phyloP scores from a whole-genome alignment of 2,888 invertebrate genomes.

The Drosophila melanosoma region DNA sequence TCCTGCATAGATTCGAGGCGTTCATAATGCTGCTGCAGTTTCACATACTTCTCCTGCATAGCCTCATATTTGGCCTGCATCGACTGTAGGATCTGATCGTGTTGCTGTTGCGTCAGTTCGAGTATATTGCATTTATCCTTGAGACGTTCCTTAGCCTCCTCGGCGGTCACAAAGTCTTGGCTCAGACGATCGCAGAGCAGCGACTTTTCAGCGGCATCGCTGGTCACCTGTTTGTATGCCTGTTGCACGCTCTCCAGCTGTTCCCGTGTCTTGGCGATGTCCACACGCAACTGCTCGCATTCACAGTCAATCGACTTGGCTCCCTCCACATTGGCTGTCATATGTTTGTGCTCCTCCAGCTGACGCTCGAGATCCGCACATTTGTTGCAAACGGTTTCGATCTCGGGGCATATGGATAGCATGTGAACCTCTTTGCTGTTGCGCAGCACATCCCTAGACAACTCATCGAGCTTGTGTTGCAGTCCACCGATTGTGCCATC shows the following conservation, averaged over 20 bases:
- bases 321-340: slow-evolving; percentile 5
- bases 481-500: slow-evolving; percentile 64
- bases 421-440: slow-evolving; percentile 75
- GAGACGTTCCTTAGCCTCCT: slow-evolving; percentile 62
- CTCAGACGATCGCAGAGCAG: slow-evolving; percentile 68
- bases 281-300: slow-evolving; percentile 65
- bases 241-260: slow-evolving; percentile 66
- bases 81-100: slow-evolving; percentile 53
- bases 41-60: slow-evolving; percentile 73
- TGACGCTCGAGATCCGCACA: slow-evolving; percentile 72
- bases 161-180: slow-evolving; percentile 52
- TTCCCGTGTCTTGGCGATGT: slow-evolving; percentile 56
- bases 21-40: slow-evolving; percentile 70
- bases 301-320: slow-evolving; percentile 45
- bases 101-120: slow-evolving; percentile 56
- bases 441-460: slow-evolving; percentile 63
- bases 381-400: slow-evolving; percentile 66
- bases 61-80: slow-evolving; percentile 72
- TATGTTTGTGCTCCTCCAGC: slow-evolving; percentile 57
- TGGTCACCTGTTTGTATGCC: slow-evolving; percentile 53
- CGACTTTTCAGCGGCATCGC: slow-evolving; percentile 59
- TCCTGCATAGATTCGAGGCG: slow-evolving; percentile 44
- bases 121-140: slow-evolving; percentile 70
- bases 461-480: slow-evolving; percentile 59
- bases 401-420: slow-evolving; percentile 60